Evolutionary conservation across 2,113 vertebrate species (phyloP).

Genomic region (Odocoileus virginianus): DNA sequence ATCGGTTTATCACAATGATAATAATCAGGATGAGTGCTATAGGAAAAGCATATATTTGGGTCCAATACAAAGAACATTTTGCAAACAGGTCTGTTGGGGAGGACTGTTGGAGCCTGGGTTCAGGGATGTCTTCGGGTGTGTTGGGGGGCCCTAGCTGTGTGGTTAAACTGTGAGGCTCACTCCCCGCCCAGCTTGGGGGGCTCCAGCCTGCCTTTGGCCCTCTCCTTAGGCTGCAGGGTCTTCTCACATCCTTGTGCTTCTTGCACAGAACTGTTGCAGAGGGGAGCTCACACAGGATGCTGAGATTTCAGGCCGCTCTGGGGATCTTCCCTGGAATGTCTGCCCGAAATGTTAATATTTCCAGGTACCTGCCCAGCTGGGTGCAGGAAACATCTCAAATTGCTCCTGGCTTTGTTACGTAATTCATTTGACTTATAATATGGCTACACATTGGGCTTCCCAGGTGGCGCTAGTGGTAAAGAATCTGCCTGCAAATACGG

Average conservation of each 20-base stretch:
- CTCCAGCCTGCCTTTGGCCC: not conserved
- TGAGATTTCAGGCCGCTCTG: not conserved
- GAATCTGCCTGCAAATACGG: not conserved
- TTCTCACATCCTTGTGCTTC: not conserved
- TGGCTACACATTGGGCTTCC: not conserved
- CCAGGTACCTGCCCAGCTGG: not conserved
- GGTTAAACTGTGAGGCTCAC: not conserved
- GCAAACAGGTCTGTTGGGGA: not conserved
- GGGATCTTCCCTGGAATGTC: not conserved
- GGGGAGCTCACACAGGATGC: not conserved
- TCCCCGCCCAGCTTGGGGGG: not conserved
- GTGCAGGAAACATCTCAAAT: not conserved
- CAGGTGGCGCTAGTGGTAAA: not conserved
- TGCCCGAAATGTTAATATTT: not conserved
- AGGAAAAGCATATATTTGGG: not conserved
- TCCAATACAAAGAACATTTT: not conserved
- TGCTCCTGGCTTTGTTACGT: not conserved
- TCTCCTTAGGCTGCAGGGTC: not conserved
- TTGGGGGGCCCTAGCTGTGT: not conserved
- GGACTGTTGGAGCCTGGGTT: not conserved
- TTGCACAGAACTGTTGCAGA: not conserved
- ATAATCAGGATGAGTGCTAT: not conserved
- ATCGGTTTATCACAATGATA: not conserved
- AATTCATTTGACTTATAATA: not conserved
- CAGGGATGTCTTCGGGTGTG: rapidly evolving